Conservation (phyloP, 2,797 vertebrate species). For the Cossypha polioptera region DNA sequence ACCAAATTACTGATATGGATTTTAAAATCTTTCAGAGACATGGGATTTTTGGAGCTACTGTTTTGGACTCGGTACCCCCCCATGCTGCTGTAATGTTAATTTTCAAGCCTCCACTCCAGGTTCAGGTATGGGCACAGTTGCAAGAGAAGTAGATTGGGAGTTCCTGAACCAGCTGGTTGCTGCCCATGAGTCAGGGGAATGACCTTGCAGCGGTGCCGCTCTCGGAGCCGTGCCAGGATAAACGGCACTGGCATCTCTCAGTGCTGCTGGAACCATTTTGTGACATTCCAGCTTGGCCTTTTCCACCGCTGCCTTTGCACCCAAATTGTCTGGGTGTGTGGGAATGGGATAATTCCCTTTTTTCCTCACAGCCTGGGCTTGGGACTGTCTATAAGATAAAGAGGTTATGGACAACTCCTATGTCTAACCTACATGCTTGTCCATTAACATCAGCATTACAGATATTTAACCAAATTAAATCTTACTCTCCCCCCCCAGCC, state of each 20-base stretch:
- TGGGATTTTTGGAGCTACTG: neutral
- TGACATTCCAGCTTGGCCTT: neutral
- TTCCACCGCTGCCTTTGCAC: neutral
- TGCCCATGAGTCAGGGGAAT: slow-evolving; percentile 46
- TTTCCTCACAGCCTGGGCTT: neutral
- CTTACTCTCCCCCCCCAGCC: neutral
- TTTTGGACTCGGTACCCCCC: neutral
- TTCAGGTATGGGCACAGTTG: neutral
- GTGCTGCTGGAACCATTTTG: slow-evolving; percentile 46
- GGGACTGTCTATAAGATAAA: rapidly evolving
- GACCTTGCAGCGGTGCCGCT: slow-evolving; percentile 54
- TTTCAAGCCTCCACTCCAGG: neutral
- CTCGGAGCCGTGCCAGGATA: slow-evolving; percentile 11
- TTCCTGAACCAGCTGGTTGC: slow-evolving; percentile 30
- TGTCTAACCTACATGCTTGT: neutral
- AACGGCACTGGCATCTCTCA: neutral
- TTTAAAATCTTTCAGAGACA: neutral
- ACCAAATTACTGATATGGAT: neutral
- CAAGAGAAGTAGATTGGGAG: neutral
- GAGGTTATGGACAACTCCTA: rapidly evolving
- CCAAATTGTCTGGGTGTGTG: neutral
- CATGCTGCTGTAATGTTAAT: neutral
- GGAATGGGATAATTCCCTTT: neutral
- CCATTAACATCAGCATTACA: neutral
- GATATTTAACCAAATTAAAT: neutral